phyloP scores from a whole-genome alignment of 2,113 vertebrate species.

The Dendropsophus ebraccatus region DNA sequence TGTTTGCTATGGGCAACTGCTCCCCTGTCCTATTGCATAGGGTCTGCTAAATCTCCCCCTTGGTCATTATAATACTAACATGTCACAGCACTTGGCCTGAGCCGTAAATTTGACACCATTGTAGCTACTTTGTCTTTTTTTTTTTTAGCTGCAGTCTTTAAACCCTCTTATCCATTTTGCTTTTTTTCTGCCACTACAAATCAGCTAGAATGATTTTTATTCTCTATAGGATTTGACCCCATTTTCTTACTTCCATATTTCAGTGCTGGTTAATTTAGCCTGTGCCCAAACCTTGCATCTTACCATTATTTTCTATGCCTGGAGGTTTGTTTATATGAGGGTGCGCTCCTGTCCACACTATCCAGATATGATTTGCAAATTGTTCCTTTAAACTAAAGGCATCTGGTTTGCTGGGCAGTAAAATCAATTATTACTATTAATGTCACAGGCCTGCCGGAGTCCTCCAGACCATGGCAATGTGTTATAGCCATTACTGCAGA shows the following conservation, averaged over 20 bases:
- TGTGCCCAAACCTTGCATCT: constrained; percentile 30
- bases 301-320: constrained; percentile 29
- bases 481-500: constrained; percentile 43
- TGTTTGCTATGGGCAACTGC: too few species aligned
- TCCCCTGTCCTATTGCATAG: too few species aligned
- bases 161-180: background rate
- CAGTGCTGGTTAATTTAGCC: constrained; percentile 56
- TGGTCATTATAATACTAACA: background rate
- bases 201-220: constrained; percentile 35
- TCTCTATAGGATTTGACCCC: constrained; percentile 46
- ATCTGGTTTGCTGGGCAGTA: constrained; percentile 59
- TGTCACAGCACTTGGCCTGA: background rate
- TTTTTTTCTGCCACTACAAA: constrained; percentile 49
- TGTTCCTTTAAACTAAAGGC: constrained; percentile 57
- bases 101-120: background rate
- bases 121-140: too few species aligned
- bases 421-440: constrained; percentile 60
- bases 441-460: constrained; percentile 52
- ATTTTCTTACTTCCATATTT: constrained; percentile 52
- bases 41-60: background rate
- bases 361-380: constrained; percentile 56
- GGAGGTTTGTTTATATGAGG: constrained; percentile 40
- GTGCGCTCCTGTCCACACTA: constrained; percentile 49
- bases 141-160: background rate
- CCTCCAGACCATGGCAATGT: constrained; percentile 51